Base-by-base conservation (phyloP, 2,888 invertebrate genomes). In the Alcis repandata region DNA sequence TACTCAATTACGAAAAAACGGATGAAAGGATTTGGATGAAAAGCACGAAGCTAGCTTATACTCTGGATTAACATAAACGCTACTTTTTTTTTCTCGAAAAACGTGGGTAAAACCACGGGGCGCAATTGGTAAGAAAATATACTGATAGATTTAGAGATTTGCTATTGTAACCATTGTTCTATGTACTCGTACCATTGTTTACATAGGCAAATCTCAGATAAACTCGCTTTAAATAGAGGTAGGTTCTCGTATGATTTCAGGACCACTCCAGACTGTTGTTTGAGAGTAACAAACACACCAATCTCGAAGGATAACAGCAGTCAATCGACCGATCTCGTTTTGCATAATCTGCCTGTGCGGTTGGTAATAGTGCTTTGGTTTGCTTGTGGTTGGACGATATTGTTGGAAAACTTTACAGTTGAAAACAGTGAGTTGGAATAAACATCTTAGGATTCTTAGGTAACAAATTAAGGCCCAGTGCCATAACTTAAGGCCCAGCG, bases 231-330 rank as follows among this genome's bases (percentile, higher is more conserved):
- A 27, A 40, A 54, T 15, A 43, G 17, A 43, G 11, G 22, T 15
- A 15, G 15, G 54, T 13, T 17, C 32, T 56, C 11, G 9, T 17
- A 52, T 22, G 52, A 52, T 19, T 45, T 33, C 32, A 45, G 43
- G 11, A 27, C 32, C 56, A 19, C 10, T 33, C 8, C 32, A 33
- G 2, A 11, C 10, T 43, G 19, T 45, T 45, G 45, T 56, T 56
- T 32, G 56, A 45, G 56, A 0, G 17, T 17, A 45, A 56, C 56
- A 56, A 56, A 56, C 56, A 56, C n/a, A 41, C 32, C 43, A 56
- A 43, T 56, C 45, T 56, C 40, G 13, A 19, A 45, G 43, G 56
- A 56, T 56, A 45, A 45, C 56, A 56, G 41, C 13, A 54, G 56
- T 56, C 43, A 19, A 56, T 56, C 17, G 54, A 45, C 43, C 43